Base-by-base conservation (phyloP, 2,888 invertebrate species). In the Caradrina kadenii region DNA sequence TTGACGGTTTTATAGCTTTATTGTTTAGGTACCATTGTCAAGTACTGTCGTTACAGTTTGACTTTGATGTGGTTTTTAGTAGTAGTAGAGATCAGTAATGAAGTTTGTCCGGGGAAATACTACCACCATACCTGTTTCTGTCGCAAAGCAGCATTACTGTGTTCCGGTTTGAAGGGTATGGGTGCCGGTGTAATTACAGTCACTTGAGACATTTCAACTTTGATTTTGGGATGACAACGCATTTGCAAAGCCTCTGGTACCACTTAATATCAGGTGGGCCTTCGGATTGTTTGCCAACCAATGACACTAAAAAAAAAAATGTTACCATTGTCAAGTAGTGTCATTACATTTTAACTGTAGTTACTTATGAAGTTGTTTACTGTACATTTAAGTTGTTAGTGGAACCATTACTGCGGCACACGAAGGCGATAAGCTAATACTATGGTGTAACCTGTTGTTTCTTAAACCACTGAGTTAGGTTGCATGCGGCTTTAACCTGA, bases 371-470 rank as follows among this genome's bases (percentile, higher is more conserved):
- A 35, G 42, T 80, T 55, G 64, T 75, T 71, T 65, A 63, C 54
- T 42, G 21, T 54, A 39, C 45, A 67, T 67, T 73, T 59, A 68
- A 65, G 73, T 79, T 66, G 70, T 75, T 79, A 58, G 64, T 67
- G 61, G 58, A 70, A 74, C 79, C 63, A 82, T 79, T 67, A 69
- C 42, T 74, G 65, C 54, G 60, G 54, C 42, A 59, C 58, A 69
- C 69, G 62, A 56, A 59, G 63, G 54, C 63, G 65, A 68, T 72
- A 82, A 79, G 75, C 63, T 71, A 66, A 77, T 63, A 65, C 52
- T 45, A 19, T 22, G 56, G 61, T 62, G 60, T 75, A 66, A 67
- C 62, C 50, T 62, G 63, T 72, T 64, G 67, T 73, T 78, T 73
- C 60, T 39, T 56, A 58, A 72, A 72, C 73, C 49, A 67, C 61